phyloP scores from a whole-genome alignment of 2,113 vertebrate species.

The Oxyura jamaicensis region DNA sequence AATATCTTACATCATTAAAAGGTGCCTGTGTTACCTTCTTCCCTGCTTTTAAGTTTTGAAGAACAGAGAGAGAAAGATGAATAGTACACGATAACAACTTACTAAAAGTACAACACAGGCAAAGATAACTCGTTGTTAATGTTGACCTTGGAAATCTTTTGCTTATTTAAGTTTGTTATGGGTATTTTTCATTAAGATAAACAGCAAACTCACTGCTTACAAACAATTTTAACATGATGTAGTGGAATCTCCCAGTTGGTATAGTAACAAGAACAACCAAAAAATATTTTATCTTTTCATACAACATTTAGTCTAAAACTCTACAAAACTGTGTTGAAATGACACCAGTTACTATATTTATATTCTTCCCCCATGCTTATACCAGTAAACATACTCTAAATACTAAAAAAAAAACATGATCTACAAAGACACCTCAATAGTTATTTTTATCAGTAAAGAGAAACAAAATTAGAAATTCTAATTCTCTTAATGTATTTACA shows the following conservation, averaged over 20 bases:
- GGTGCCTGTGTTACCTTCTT: neutral
- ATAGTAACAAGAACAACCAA: neutral
- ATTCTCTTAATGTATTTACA: neutral
- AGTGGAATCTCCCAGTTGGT: neutral
- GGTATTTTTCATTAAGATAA: neutral
- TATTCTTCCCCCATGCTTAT: neutral
- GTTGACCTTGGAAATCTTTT: neutral
- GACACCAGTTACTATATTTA: neutral
- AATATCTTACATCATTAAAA: neutral
- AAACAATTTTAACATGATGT: neutral
- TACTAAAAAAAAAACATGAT: neutral
- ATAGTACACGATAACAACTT: conserved; percentile 9
- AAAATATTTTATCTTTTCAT: neutral
- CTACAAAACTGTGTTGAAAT: neutral
- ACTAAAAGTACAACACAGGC: conserved; percentile 10
- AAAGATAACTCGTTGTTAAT: neutral
- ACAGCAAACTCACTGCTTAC: neutral
- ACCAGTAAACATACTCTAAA: neutral
- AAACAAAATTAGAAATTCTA: neutral
- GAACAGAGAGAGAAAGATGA: conserved; percentile 15
- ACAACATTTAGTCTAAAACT: neutral
- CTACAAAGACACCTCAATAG: neutral
- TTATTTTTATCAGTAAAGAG: neutral
- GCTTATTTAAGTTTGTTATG: neutral
- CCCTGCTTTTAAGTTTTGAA: conserved; percentile 10